phyloP scores from a whole-genome alignment of 2,888 invertebrate genomes.

The Cyaniris semiargus region DNA sequence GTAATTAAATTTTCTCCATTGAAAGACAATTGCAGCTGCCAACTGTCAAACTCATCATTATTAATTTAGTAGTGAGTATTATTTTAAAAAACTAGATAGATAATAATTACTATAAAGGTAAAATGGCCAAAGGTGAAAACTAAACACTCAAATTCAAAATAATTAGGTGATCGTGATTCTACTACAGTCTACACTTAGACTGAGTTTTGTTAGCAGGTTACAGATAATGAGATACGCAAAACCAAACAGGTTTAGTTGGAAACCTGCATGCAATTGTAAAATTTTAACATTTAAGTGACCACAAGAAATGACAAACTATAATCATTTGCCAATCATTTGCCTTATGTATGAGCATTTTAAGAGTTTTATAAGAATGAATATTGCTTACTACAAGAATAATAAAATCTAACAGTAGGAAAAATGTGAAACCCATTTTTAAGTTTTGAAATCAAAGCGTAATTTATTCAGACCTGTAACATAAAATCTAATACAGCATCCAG shows the following conservation, averaged over 20 bases:
- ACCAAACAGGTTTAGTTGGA: constrained; percentile 1
- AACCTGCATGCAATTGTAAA: background rate
- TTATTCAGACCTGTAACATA: too few relatives aligned
- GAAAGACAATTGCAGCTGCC: background rate
- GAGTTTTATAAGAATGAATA: too few relatives aligned
- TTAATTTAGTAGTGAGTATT: too few relatives aligned
- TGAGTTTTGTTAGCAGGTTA: background rate
- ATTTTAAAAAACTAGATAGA: too few relatives aligned
- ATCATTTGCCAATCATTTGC: background rate
- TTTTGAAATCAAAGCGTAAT: too few relatives aligned
- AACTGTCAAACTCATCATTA: background rate
- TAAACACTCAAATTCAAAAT: background rate
- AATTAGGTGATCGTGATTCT: background rate
- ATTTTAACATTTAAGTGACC: background rate
- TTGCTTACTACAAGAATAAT: too few relatives aligned
- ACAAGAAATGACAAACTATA: background rate
- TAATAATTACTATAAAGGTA: too few relatives aligned
- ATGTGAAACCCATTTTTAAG: too few relatives aligned
- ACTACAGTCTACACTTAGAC: too few relatives aligned
- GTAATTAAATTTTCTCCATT: background rate
- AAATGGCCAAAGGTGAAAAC: too few relatives aligned
- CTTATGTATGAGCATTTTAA: too few relatives aligned
- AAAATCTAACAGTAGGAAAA: too few relatives aligned
- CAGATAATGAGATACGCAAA: background rate
- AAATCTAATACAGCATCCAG: background rate